phyloP scores from a whole-genome alignment of 2,797 vertebrate species.

The Rhinophrynus dorsalis region DNA sequence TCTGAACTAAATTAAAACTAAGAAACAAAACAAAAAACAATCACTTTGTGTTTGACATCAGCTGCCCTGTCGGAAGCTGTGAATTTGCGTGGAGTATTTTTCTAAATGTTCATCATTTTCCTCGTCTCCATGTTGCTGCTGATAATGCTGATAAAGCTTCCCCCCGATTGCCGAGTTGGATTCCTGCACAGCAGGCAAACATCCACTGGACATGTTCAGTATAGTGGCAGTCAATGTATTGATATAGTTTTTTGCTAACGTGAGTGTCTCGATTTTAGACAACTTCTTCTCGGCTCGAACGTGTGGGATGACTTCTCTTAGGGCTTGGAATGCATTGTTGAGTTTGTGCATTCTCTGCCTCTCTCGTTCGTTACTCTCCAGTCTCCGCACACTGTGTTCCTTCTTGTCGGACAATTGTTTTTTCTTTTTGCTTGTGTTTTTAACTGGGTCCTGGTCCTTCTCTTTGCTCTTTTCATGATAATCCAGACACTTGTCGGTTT shows the following conservation, averaged over 20 bases:
- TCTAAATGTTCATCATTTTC: slow-evolving; percentile 77
- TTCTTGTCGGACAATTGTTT: slow-evolving; percentile 62
- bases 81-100: slow-evolving; percentile 81
- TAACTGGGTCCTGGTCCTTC: slow-evolving; percentile 47
- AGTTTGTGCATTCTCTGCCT: slow-evolving; percentile 98
- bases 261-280: slow-evolving; percentile 97
- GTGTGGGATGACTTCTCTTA: slow-evolving; percentile 92
- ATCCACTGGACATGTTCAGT: slow-evolving; percentile 86
- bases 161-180: slow-evolving; percentile 63
- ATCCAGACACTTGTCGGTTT: slow-evolving; percentile 72
- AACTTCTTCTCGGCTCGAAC: slow-evolving; percentile 93
- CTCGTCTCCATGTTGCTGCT: slow-evolving; percentile 77
- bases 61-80: slow-evolving; percentile 76
- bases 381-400: slow-evolving; percentile 80
- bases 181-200: slow-evolving; percentile 70
- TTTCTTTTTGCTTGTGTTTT: slow-evolving; percentile 48
- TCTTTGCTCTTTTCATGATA: slow-evolving; percentile 59
- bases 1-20: too few relatives aligned
- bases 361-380: slow-evolving; percentile 96
- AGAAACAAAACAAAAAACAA: neutral
- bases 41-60: slow-evolving; percentile 51
- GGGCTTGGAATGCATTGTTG: slow-evolving; percentile 94
- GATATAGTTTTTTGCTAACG: slow-evolving; percentile 97
- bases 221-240: slow-evolving; percentile 91
- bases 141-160: slow-evolving; percentile 84